Percentiles rank a stretch among this genome's conserved stretches.
These are phyloP conservation scores for Tolypeutes matacus DNA, from an alignment of 2,797 vertebrate genomes.

Conservation along the genomic window DNA sequence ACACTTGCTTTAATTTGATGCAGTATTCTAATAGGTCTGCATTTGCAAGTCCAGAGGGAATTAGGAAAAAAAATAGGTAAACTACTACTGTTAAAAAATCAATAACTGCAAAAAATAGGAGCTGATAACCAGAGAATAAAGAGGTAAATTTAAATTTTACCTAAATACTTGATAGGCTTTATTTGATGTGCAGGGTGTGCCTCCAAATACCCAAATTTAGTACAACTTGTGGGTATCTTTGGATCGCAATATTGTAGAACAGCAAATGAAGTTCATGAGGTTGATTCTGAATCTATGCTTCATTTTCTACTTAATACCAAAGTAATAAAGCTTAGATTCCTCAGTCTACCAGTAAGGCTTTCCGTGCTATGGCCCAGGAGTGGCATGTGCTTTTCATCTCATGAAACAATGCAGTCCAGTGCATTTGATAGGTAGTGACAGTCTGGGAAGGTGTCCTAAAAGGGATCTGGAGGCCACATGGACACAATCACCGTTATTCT, in stretches of 20 bases:
- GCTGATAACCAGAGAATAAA: slow-evolving; percentile 48
- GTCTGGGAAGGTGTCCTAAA: neutral
- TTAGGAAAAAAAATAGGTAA: slow-evolving; percentile 62
- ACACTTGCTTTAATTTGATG: slow-evolving; percentile 64
- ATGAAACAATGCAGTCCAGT: accelerated
- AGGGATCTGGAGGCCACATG: neutral
- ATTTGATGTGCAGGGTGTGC: slow-evolving; percentile 22
- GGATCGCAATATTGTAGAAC: neutral
- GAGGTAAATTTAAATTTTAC: slow-evolving; percentile 45
- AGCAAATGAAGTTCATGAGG: neutral
- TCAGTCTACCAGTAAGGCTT: neutral
- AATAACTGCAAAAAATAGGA: slow-evolving; percentile 61
- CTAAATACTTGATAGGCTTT: slow-evolving; percentile 39
- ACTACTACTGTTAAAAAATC: slow-evolving; percentile 62
- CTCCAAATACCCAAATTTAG: neutral
- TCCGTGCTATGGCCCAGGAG: neutral
- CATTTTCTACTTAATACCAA: neutral
- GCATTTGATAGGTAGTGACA: neutral
- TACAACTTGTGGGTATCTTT: neutral
- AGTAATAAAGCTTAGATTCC: neutral
- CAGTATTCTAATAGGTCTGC: slow-evolving; percentile 50
- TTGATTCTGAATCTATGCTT: neutral
- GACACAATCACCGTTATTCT: neutral
- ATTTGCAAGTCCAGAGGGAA: slow-evolving; percentile 29
- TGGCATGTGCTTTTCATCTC: neutral